phyloP scores from a whole-genome alignment of 2,113 vertebrate species.

The Mormoops blainvillei region DNA sequence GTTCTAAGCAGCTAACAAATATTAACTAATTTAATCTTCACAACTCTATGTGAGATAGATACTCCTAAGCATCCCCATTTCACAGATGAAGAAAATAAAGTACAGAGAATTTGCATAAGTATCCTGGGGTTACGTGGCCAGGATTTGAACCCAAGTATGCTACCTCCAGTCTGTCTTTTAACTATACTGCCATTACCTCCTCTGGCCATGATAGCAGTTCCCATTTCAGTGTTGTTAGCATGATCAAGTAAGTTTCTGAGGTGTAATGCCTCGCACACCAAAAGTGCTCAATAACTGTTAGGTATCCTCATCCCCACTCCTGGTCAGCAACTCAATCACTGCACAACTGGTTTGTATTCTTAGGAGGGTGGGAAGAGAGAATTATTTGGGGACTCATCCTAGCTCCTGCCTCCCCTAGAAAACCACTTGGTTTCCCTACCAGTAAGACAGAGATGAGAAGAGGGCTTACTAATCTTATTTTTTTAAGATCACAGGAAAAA shows the following conservation, averaged over 20 bases:
- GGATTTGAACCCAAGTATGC: background rate
- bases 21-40: conserved; percentile 8
- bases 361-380: background rate
- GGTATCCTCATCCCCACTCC: background rate
- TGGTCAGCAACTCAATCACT: background rate
- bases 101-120: background rate
- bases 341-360: conserved; percentile 24
- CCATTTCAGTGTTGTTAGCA: background rate
- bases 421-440: background rate
- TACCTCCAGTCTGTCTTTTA: background rate
- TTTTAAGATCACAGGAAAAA: conserved; percentile 32
- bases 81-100: conserved; percentile 30
- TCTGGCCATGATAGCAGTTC: background rate
- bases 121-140: background rate
- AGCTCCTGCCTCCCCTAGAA: conserved; percentile 4
- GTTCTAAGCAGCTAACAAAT: background rate
- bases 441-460: conserved; percentile 1
- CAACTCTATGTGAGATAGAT: background rate
- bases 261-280: background rate
- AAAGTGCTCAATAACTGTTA: background rate
- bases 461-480: background rate
- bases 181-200: background rate
- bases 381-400: background rate
- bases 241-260: background rate
- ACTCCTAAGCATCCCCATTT: background rate